These are phyloP conservation scores for Bradypus variegatus DNA, from an alignment of 2,797 vertebrate species.

Conservation along the genomic window DNA sequence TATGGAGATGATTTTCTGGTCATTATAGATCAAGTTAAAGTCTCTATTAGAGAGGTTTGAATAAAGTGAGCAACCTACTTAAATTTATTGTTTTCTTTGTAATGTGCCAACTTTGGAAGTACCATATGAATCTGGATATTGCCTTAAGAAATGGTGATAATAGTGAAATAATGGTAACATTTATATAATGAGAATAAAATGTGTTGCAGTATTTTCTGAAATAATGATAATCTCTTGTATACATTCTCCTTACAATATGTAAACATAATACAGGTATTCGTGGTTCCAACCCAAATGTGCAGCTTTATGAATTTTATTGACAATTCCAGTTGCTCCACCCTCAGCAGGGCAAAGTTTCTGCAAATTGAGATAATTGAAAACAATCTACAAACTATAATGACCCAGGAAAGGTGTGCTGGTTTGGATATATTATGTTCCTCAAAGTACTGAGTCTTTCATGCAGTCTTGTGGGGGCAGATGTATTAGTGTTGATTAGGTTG, in stretches of 20 bases:
- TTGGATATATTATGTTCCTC: no score
- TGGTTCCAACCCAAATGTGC: neutral
- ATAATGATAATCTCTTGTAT: neutral
- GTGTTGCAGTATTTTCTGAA: neutral
- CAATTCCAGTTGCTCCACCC: neutral
- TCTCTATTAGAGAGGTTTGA: neutral
- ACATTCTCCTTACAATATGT: neutral
- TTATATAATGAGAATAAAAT: neutral
- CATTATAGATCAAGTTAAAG: no score
- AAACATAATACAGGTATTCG: neutral
- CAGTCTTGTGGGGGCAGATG: no score
- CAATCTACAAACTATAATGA: neutral
- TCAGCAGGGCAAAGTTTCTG: neutral
- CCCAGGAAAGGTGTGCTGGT: neutral
- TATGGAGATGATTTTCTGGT: neutral
- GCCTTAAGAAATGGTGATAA: neutral
- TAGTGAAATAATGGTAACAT: neutral
- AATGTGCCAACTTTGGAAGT: neutral
- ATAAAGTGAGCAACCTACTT: neutral
- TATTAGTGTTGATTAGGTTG: no score
- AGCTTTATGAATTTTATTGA: neutral
- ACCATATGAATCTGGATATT: neutral
- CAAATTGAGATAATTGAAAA: neutral
- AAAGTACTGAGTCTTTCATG: no score
- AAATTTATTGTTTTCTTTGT: neutral